Evolutionary conservation across 37 sponge, comb jelly and placozoan genomes (phyloP).

Genomic region (Cladorhizidae sp.): DNA sequence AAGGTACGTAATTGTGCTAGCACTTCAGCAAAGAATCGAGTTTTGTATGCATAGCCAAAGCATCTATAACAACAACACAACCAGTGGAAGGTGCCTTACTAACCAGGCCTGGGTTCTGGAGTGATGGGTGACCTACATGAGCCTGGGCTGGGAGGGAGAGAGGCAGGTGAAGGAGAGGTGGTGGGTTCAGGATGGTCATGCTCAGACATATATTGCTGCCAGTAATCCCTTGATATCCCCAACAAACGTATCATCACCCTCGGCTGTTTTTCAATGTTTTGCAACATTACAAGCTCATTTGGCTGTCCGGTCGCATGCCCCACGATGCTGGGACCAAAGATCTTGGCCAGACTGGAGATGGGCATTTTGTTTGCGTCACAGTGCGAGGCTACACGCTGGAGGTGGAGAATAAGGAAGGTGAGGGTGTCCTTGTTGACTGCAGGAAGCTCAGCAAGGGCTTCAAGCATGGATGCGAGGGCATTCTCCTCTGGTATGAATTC

Average conservation of each 20-base stretch:
- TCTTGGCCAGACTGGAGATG: slow-evolving; percentile 72
- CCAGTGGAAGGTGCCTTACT: background rate
- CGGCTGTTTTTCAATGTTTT: slow-evolving; percentile 78
- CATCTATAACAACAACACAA: background rate
- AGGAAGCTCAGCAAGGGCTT: slow-evolving; percentile 85
- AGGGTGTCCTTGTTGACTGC: slow-evolving; percentile 92
- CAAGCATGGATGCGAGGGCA: slow-evolving; percentile 57
- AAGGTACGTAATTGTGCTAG: no score
- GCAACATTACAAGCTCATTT: slow-evolving; percentile 50
- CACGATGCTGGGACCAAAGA: slow-evolving; percentile 91
- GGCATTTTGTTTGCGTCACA: slow-evolving; percentile 89
- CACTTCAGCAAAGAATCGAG: no score
- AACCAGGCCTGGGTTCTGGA: slow-evolving; percentile 75
- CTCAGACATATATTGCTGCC: slow-evolving; percentile 74
- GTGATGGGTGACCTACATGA: slow-evolving; percentile 56
- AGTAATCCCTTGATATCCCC: slow-evolving; percentile 71
- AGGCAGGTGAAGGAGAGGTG: slow-evolving; percentile 39
- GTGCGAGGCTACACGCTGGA: slow-evolving; percentile 80
- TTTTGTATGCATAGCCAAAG: no score
- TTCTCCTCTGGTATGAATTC: slow-evolving; percentile 68
- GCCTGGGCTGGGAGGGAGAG: slow-evolving; percentile 5
- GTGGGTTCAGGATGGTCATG: slow-evolving; percentile 52
- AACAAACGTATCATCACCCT: slow-evolving; percentile 74
- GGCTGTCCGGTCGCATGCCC: slow-evolving; percentile 75
- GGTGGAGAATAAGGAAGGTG: slow-evolving; percentile 87